Evolutionary conservation across 2,797 vertebrate genomes (phyloP), one percentile per base, ranked within the genome.

Genomic region (Cyprinodon diabolis): DNA sequence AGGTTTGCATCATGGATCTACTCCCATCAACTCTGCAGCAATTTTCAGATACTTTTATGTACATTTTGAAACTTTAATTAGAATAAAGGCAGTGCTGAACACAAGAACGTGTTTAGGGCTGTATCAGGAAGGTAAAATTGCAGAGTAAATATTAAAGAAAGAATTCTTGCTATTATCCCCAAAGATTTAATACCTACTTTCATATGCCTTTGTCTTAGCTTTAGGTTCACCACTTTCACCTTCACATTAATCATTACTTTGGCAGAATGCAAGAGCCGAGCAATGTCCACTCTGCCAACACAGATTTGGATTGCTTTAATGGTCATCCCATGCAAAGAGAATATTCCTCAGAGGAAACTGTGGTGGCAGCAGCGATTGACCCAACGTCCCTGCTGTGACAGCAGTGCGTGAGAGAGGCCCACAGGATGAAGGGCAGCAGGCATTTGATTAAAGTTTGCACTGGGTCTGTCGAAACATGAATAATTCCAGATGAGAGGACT

Each of bases 371-470:
- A 84, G 79, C 71, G 75, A 88, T 84, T 91, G 89, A 89, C 90
- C 88, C 71, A 35, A 74, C 70, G 72, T 77, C 72, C 86, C 84
- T 35, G 75, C 84, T 74, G 88, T 85, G 91, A 86, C 72, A 68
- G 79, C 87, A 55, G 66, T 54, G 71, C 25, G 52, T 74, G 80
- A 80, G 81, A 82, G 84, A 87, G 87, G 86, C 87, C 74, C 68
- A 74, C 75, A 52, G 79, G 78, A 76, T 71, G 78, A 82, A 75
- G 79, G 82, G 81, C 68, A 68, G 87, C 72, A 69, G 84, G 81
- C 84, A 78, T 91, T 92, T 89, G 82, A 91, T 92, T 87, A 89
- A 89, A 91, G 80, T 72, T 84, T 82, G 60, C 48, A 65, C 76
- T 66, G 71, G 66, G 85, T 84, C 85, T 80, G 76, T 74, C 56